Conservation (phyloP, 2,888 invertebrate species). For the Ptychoptera albimana region DNA sequence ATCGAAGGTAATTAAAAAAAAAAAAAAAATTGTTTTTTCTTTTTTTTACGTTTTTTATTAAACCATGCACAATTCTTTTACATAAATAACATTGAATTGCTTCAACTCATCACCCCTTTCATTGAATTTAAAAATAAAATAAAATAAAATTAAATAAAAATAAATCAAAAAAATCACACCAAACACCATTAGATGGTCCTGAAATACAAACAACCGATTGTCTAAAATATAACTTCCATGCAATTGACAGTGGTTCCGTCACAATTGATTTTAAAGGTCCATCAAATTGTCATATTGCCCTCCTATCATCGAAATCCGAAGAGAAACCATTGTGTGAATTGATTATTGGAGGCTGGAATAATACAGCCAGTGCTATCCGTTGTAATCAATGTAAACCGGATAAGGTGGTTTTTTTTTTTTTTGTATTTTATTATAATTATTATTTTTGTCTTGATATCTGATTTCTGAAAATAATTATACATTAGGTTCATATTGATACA, state of each 20-base stretch:
- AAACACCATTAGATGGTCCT: conserved; percentile 32
- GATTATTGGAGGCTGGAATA: conserved; percentile 52
- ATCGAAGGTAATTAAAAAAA: conserved; percentile 45
- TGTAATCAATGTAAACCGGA: conserved; percentile 44
- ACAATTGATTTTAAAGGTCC: conserved; percentile 42
- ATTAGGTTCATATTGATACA: conserved; percentile 34
- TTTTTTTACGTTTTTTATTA: neutral
- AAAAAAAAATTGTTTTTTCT: neutral
- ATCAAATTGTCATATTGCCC: conserved; percentile 47
- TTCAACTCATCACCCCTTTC: neutral
- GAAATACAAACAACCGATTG: conserved; percentile 40
- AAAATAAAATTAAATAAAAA: neutral
- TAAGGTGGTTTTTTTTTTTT: conserved; percentile 21
- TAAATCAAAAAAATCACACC: neutral
- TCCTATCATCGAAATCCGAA: conserved; percentile 37
- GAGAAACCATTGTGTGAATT: conserved; percentile 48
- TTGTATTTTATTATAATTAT: too few species aligned
- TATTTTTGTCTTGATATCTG: too few species aligned
- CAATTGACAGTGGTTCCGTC: conserved; percentile 36
- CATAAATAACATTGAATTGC: neutral
- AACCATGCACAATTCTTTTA: neutral
- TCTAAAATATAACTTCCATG: conserved; percentile 41
- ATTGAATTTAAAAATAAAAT: neutral
- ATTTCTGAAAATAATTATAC: too few species aligned
- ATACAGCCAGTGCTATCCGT: conserved; percentile 46